Conservation (phyloP, 2,888 invertebrate genomes). For the Choreutis nemorana region DNA sequence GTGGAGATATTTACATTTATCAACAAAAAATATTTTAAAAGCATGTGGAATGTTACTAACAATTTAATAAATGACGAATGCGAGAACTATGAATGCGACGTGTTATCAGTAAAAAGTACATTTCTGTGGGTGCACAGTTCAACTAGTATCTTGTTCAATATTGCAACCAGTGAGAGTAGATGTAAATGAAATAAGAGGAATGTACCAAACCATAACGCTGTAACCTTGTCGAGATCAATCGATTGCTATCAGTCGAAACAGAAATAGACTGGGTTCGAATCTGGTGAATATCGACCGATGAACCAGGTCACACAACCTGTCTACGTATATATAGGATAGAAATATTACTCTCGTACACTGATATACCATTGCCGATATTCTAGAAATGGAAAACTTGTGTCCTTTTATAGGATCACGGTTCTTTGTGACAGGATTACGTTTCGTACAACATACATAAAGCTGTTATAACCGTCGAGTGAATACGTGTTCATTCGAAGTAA, state of each 20-base stretch:
- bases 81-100: no score
- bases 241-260: constrained; percentile 25
- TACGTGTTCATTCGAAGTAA: constrained; percentile 4
- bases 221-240: constrained; percentile 23
- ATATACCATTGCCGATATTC: no score
- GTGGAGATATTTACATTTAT: no score
- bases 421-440: background rate
- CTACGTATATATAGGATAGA: no score
- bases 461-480: background rate
- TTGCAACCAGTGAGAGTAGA: no score
- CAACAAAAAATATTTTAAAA: no score
- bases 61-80: no score
- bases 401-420: background rate
- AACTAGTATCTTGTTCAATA: no score
- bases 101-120: no score
- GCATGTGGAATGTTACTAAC: no score
- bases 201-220: constrained; percentile 6
- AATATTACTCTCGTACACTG: no score
- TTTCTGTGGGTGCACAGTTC: no score
- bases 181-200: background rate
- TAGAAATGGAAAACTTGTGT: background rate
- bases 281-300: constrained; percentile 16
- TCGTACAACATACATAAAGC: background rate
- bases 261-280: constrained; percentile 40
- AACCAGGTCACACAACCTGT: constrained; percentile 17